phyloP scores from a whole-genome alignment of 2,797 vertebrate species.

The Acanthurus tractus region DNA sequence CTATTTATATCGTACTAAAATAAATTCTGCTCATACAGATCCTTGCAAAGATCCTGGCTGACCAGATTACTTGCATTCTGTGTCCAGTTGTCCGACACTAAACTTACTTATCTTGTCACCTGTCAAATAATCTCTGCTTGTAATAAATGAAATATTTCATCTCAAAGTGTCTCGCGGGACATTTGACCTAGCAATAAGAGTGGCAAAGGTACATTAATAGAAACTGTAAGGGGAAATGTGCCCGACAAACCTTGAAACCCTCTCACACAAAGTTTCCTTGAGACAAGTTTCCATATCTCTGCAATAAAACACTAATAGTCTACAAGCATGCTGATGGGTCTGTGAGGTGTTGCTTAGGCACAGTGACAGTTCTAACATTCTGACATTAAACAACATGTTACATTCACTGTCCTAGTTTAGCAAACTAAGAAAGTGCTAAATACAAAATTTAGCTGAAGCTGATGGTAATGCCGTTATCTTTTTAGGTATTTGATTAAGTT shows the following conservation, averaged over 20 bases:
- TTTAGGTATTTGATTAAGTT: not conserved
- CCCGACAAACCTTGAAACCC: constrained; percentile 14
- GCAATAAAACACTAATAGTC: not conserved
- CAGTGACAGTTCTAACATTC: not conserved
- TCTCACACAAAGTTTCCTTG: constrained; percentile 1
- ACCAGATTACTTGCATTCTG: not conserved
- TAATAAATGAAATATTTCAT: constrained; percentile 51
- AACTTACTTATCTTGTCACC: constrained; percentile 28
- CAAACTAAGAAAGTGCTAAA: not conserved
- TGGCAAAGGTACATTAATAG: constrained; percentile 22
- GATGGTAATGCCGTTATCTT: not conserved
- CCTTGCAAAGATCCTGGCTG: not conserved
- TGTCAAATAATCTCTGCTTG: constrained; percentile 13
- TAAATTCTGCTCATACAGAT: constrained; percentile 7
- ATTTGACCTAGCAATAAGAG: constrained; percentile 4
- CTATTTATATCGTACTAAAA: not conserved
- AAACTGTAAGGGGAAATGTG: constrained; percentile 23
- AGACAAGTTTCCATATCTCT: constrained; percentile 10
- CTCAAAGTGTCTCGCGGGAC: constrained; percentile 10
- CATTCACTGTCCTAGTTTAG: not conserved
- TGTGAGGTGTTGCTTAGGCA: not conserved
- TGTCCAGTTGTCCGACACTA: constrained; percentile 16
- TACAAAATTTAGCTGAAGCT: not conserved
- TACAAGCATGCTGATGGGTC: not conserved
- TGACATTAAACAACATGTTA: not conserved